Base-by-base conservation (phyloP, 2,797 vertebrate genomes). In the Falco rusticolus region DNA sequence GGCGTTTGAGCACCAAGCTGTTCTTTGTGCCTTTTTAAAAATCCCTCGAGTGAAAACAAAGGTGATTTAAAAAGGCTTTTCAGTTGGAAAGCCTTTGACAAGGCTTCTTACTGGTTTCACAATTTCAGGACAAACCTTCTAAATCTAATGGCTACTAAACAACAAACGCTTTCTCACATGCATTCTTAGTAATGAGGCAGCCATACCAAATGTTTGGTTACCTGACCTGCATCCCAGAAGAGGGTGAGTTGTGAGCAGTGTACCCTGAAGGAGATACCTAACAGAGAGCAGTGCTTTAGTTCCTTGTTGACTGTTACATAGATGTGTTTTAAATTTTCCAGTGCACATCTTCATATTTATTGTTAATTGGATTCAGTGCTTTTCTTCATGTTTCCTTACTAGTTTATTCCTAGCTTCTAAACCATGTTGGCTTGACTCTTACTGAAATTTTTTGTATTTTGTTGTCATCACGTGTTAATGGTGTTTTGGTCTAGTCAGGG, bases 11-110 rank as follows among this genome's bases (percentile, higher is more conserved):
- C 43, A 65, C 66, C 50, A 65, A 74, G 59, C 33, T 89, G 34
- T 64, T 86, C 47, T 90, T 84, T 78, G 28, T 90, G 70, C 51
- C 56, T 84, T 90, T 75, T 75, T 37, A 72, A 89, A 96, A 92
- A 59, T 89, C 48, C 33, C 31, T 76, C 8, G 0, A 59, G 41
- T n/a, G 51, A 70, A 87, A 90, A 57, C 54, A 94, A 65, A 89
- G 39, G 70, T 87, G 47, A 34, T 81, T 95, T 90, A 79, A 65
- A 86, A 86, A 50, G 41, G 47, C 47, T 93, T 95, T 90, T 86
- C 64, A 24, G 3, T 61, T 75, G 70, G 41, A 84, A 79, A 54
- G 25, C 16, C 51, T 94, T 75, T 91, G 72, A 64, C 77, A 71
- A 78, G 17, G 25, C 28, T 84, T 92, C 45, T 26, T 71, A 54